Evolutionary conservation across 2,113 vertebrate genomes (phyloP).

Genomic region (Cervus canadensis): DNA sequence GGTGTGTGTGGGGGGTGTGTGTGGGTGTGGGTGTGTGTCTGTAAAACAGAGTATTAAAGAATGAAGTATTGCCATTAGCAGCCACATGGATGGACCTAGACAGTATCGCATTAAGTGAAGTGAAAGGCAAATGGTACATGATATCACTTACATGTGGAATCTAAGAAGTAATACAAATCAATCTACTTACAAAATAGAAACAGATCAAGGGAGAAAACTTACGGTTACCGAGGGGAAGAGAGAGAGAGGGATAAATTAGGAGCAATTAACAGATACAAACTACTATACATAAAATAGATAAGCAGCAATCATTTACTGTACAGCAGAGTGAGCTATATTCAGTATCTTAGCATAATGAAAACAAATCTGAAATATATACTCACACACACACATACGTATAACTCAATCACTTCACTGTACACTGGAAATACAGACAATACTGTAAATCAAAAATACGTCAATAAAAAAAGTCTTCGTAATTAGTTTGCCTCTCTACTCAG

Average conservation of each 20-base stretch:
- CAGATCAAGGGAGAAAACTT: not conserved
- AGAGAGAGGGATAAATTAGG: not conserved
- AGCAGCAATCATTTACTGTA: not conserved
- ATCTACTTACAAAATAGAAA: not conserved
- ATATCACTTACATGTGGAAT: not conserved
- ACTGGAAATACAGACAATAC: not conserved
- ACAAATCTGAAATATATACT: not conserved
- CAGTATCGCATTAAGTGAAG: not conserved
- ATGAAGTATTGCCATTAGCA: not conserved
- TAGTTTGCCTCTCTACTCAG: not conserved
- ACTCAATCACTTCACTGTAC: not conserved
- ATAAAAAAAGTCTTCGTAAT: not conserved
- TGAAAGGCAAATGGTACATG: not conserved
- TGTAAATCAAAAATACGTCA: not conserved
- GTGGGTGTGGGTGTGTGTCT: not conserved
- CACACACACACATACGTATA: not conserved
- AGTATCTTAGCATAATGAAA: not conserved
- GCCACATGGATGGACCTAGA: not conserved
- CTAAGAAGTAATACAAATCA: not conserved
- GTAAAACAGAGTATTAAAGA: not conserved
- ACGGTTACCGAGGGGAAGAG: not conserved
- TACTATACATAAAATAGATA: not conserved
- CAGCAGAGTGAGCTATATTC: not conserved
- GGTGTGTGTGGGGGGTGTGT: not conserved
- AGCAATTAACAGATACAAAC: not conserved